These are phyloP conservation scores for Papilio polyxenes DNA, from an alignment of 1,140 invertebrate genomes.

Conservation along the genomic window DNA sequence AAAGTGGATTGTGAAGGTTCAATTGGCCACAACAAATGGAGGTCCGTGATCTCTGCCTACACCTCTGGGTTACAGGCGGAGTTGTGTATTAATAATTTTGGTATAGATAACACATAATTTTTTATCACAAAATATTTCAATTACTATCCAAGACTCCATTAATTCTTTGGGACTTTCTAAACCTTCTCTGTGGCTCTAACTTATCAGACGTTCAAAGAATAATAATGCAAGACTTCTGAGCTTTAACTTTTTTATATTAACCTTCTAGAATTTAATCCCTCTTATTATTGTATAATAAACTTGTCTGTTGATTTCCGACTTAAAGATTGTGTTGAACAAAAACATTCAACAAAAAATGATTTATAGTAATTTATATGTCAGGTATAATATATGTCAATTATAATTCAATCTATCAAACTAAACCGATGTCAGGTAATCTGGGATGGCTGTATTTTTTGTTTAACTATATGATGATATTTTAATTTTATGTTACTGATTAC, in stretches of 20 bases:
- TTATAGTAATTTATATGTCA: constrained; percentile 11
- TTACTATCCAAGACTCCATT: too few relatives aligned
- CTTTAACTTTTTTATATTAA: neutral
- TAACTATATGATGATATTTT: neutral
- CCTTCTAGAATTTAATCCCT: neutral
- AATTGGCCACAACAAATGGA: too few relatives aligned
- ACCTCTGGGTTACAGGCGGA: too few relatives aligned
- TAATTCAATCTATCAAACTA: constrained; percentile 12
- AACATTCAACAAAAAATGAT: neutral
- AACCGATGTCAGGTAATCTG: neutral
- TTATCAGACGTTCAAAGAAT: neutral
- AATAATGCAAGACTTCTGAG: neutral
- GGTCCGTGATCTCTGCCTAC: too few relatives aligned
- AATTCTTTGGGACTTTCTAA: too few relatives aligned
- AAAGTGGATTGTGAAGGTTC: too few relatives aligned
- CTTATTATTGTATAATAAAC: neutral
- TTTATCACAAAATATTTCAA: too few relatives aligned
- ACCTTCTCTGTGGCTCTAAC: neutral
- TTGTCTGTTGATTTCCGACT: constrained; percentile 1
- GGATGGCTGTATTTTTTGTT: neutral
- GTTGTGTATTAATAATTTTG: too few relatives aligned
- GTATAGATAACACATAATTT: too few relatives aligned
- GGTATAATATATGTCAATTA: neutral
- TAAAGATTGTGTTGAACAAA: neutral
- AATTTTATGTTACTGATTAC: neutral